Base-by-base conservation (phyloP, 2,888 invertebrate species). In the Trachelus stipa region DNA sequence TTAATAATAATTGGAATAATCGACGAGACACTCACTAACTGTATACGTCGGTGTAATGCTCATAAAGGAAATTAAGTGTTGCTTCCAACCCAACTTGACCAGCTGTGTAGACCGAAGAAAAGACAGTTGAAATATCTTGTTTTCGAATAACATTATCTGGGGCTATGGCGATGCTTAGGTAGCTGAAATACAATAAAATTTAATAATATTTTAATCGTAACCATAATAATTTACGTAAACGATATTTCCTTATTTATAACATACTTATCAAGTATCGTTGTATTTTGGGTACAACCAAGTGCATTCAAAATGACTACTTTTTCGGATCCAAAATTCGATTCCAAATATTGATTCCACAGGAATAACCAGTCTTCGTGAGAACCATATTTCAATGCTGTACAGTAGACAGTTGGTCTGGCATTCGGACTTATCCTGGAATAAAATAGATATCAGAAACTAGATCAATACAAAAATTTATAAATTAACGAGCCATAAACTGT, bases 361-460 rank as follows among this genome's bases (percentile, higher is more conserved):
- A 93, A 94, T 0, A 94, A 86, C 93, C 96, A 97, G 81, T 96
- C 95, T 0, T 88, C 88, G n/a, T 88, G 85, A 0, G 91, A 92
- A 0, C 96, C 96, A 34, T 94, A 88, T n/a, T 94, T 93, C 2
- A 97, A 92, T 1, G 93, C 96, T 33, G 94, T 94, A 88, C 97
- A 97, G 91, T 97, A 97, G 0, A 97, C 95, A 76, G 94, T 93
- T 34, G 93, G 91, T 76, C 96, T 94, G 76, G 95, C 92, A 87
- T 97, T 95, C 11, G 93, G 93, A 34, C 94, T 92, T 78, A 95
- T 92, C 37, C 94, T 93, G 86, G n/a, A 89, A 87, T 71, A 40
- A 76, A 77, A 80, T 33, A 37, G 23, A 35, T 35, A 71, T 73
- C 33, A 68, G 68, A 4, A 75, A 15, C 12, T 15, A 9, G 35